Evolutionary conservation across 2,888 invertebrate species (phyloP), one percentile per base, ranked within the genome.

Genomic region (Drosophila prostipennis): DNA sequence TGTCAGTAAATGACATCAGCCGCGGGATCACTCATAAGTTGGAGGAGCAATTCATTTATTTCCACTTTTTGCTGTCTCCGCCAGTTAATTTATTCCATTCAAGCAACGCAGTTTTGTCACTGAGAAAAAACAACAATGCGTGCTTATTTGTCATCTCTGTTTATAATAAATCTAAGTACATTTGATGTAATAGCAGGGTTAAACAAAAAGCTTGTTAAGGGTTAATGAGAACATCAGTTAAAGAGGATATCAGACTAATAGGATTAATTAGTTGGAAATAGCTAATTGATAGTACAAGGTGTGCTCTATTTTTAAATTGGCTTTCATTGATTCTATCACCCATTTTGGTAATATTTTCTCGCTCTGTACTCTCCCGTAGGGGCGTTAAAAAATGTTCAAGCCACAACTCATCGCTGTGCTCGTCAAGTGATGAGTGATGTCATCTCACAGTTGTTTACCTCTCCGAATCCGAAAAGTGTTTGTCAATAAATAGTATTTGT

Each of bases 1-100:
- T 86, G 87, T 65, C 84, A 86, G 49, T 49, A 32, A 60, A 87
- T 82, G 82, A 82, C 87, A 82, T 82, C 82, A 82, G 78, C 68
- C 40, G 6, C 64, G 65, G 42, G 72, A 49, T 64, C 70, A 70
- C 74, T 78, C 71, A 72, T 69, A 54, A 71, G 34, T 61, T 40
- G 57, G 52, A 64, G 80, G 60, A 80, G 74, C 61, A 63, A 63
- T 72, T 82, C 55, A 55, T 61, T 76, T 53, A 69, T 63, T 48
- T 57, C 53, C 72, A 45, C 46, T 59, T 71, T 61, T 54, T 53
- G 51, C 34, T 39, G 76, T 46, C 42, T 46, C 40, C 36, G 43
- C 7, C 37, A 51, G 42, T 67, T 73, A 86, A 79, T 82, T 77
- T 82, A 85, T 80, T 80, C 86, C 70, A 70, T 75, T 56, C 65